A percentile compares a stretch with the other conserved stretches of the same genome.
These are phyloP conservation scores for Cephus nigrinus DNA, from an alignment of 2,888 invertebrate genomes.

Conservation along the genomic window DNA sequence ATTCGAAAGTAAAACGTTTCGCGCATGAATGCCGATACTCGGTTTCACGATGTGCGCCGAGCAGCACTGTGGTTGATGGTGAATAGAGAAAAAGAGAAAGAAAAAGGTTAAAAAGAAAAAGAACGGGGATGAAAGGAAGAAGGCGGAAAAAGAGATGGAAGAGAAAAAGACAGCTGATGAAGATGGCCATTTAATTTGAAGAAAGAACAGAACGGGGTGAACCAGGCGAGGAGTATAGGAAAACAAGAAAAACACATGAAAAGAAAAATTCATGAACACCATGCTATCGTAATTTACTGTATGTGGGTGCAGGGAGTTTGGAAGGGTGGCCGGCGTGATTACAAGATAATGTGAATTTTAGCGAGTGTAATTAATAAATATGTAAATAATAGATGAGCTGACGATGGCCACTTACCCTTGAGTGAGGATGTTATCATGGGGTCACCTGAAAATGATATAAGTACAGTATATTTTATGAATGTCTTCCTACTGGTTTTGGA, in stretches of 20 bases:
- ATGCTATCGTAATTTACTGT: conserved; percentile 4
- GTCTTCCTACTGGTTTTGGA: conserved; percentile 17
- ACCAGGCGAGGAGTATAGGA: conserved; percentile 9
- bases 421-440: conserved; percentile 67
- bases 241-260: conserved; percentile 15
- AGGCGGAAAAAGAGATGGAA: neutral
- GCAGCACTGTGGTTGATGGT: neutral
- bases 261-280: neutral
- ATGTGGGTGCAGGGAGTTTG: neutral
- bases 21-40: neutral
- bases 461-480: conserved; percentile 55
- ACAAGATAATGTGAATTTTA: neutral
- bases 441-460: conserved; percentile 65
- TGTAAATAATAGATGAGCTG: conserved; percentile 30
- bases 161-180: neutral
- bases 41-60: neutral
- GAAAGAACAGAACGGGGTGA: neutral
- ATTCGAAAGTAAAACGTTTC: neutral
- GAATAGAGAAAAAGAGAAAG: neutral
- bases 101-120: neutral
- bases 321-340: neutral
- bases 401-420: conserved; percentile 62
- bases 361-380: neutral
- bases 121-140: neutral
- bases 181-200: neutral